Base-by-base conservation (phyloP, 2,113 vertebrate species). In the Myrmophylax atrothorax region DNA sequence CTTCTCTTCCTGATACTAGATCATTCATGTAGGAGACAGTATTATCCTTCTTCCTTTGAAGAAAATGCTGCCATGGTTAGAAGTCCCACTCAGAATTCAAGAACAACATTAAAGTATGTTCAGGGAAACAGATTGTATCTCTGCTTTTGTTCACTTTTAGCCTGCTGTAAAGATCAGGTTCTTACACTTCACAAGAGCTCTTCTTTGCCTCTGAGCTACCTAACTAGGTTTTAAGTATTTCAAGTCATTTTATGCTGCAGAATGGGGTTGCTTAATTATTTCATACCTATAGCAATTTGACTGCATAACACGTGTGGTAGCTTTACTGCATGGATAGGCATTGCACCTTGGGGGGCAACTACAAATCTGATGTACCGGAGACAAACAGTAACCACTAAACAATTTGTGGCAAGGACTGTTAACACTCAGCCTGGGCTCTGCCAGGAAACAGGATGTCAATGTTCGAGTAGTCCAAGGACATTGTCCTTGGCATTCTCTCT, bases 201-300 rank as follows among this genome's bases (percentile, higher is more conserved):
- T 50, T 67, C 18, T 31, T 19, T 42, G 42, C 46, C 10, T 74
- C 47, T 22, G 23, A 89, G 31, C 47, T 77, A 74, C n/a, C 24
- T n/a, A 44, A 59, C 10, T 35, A 64, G 6, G 22, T 64, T 66
- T 82, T 59, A 68, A 46, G 23, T 66, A 72, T 14, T 18, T 76
- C 14, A 70, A 55, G 13, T 37, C 56, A 69, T 33, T 69, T 66
- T 25, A 58, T 25, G 12, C 18, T 67, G 10, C 22, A 74, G n/a
- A 69, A 44, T 3, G 74, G 13, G 4, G 42, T 18, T n/a, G 25
- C 25, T 56, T 73, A 88, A 66, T 22, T 49, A 80, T 58, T 29
- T 29, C 13, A 49, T 14, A 78, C 1, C 31, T 67, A 3, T 0
- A 63, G 29, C 0, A 2, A 40, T n/a, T 22, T 60, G 26, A 60